Percentiles rank a stretch among this genome's conserved stretches.
phyloP scores from a whole-genome alignment of 2,113 vertebrate genomes.

The Isurus oxyrinchus region DNA sequence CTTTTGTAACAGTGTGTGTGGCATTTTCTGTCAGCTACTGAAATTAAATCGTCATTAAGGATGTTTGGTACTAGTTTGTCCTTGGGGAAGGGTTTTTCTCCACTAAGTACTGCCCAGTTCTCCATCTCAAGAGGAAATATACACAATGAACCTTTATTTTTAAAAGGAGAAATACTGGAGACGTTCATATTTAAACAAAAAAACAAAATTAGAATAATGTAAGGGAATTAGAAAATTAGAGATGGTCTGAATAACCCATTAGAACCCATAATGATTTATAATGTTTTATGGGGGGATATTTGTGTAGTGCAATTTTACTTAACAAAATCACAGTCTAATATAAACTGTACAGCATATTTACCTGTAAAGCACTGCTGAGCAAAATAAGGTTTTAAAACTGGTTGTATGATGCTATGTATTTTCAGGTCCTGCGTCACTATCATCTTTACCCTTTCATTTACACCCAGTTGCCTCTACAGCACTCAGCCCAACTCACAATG shows the following conservation, averaged over 20 bases:
- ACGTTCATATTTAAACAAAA: neutral
- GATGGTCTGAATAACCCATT: neutral
- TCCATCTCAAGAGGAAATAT: neutral
- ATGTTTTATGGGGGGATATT: neutral
- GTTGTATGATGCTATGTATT: neutral
- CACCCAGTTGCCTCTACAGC: conserved; percentile 27
- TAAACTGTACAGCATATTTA: neutral
- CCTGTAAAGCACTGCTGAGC: neutral
- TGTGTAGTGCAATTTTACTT: neutral
- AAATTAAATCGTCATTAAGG: neutral
- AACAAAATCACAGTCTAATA: neutral
- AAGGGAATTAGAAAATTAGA: neutral
- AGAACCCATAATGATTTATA: neutral
- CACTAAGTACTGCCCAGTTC: neutral
- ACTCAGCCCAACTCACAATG: conserved; percentile 34
- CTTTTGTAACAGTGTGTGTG: neutral
- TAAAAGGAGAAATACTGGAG: neutral
- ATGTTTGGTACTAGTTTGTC: neutral
- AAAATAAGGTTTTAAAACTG: neutral
- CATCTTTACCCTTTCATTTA: conserved; percentile 35
- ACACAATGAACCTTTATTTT: neutral
- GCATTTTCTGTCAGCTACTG: neutral
- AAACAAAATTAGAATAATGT: neutral
- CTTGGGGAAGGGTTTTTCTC: neutral
- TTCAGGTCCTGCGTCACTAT: conserved; percentile 29